Base-by-base conservation (phyloP, 2,797 vertebrate species). In the Scolopax bukidnonensis region DNA sequence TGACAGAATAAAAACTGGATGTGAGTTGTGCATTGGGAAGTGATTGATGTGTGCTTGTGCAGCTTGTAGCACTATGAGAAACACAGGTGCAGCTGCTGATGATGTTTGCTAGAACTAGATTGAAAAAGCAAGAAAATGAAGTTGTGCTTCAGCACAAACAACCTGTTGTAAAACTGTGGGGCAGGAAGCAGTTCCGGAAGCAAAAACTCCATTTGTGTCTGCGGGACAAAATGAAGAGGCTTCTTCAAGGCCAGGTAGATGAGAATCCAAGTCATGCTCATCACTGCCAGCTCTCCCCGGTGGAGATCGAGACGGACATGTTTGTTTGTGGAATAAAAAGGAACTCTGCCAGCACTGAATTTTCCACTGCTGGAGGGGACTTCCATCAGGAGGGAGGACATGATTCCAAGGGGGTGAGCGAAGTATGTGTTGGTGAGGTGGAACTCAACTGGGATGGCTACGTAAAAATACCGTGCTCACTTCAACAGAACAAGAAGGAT, bases 41-140 rank as follows among this genome's bases (percentile, higher is more conserved):
- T 89, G 92, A 88, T 89, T 90, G 92, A 96, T 93, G 87, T 86
- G 32, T 96, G 84, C 81, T 89, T 90, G 74, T 68, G 83, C 91
- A 94, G 81, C 95, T 96, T 94, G 86, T 96, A 97, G 88, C 94
- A 89, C 96, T 97, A 96, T 98, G 98, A 95, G 89, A 96, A 96
- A 94, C 48, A 67, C 75, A 93, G 93, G 96, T 80, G 85, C 85
- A 87, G 88, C 95, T 95, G 69, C 90, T 91, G 97, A 92, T 97
- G 94, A 98, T 99, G 99, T 98, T 99, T 96, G 85, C 98, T 97
- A 98, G 97, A 98, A 98, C 97, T 96, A 98, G 96, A 96, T 79
- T 96, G 91, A 97, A 98, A 98, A 98, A 97, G 97, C 96, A 98
- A 93, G 98, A 98, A 97, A 98, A 98, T 96, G 95, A 96, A 73